A percentile compares a stretch with the other conserved stretches of the same genome.
phyloP scores from a whole-genome alignment of 2,113 vertebrate species.

The Grallaria varia region DNA sequence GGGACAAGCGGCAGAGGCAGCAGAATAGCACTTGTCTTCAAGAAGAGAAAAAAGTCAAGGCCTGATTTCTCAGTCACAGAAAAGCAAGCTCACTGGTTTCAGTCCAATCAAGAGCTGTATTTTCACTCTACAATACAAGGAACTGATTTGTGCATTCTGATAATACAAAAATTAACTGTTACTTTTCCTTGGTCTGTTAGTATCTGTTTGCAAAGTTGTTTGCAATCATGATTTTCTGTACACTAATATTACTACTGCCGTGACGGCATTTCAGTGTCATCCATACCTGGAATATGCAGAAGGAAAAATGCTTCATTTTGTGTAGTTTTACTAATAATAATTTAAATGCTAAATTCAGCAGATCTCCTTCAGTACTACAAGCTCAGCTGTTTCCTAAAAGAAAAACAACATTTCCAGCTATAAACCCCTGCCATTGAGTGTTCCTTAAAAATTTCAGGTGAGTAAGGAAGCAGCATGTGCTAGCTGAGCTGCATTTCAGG shows the following conservation, averaged over 20 bases:
- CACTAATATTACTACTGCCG: neutral
- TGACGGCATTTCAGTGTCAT: neutral
- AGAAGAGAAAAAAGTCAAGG: neutral
- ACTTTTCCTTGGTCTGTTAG: neutral
- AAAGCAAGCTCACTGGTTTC: neutral
- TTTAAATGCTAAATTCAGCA: neutral
- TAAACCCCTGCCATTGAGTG: neutral
- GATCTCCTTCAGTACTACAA: neutral
- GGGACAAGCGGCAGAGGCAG: neutral
- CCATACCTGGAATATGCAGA: neutral
- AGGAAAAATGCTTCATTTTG: neutral
- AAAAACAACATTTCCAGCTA: neutral
- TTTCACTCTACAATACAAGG: neutral
- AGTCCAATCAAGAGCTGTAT: neutral
- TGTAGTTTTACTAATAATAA: neutral
- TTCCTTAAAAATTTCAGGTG: neutral
- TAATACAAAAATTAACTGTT: neutral
- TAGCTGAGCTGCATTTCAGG: neutral
- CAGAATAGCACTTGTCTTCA: neutral
- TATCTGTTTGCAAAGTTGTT: neutral
- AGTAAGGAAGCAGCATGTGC: neutral
- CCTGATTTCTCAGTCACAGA: neutral
- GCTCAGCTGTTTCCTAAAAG: neutral
- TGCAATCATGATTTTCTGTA: neutral
- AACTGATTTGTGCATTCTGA: neutral